Conservation (phyloP, 2,797 vertebrate genomes). For the Neoniphon sammara region DNA sequence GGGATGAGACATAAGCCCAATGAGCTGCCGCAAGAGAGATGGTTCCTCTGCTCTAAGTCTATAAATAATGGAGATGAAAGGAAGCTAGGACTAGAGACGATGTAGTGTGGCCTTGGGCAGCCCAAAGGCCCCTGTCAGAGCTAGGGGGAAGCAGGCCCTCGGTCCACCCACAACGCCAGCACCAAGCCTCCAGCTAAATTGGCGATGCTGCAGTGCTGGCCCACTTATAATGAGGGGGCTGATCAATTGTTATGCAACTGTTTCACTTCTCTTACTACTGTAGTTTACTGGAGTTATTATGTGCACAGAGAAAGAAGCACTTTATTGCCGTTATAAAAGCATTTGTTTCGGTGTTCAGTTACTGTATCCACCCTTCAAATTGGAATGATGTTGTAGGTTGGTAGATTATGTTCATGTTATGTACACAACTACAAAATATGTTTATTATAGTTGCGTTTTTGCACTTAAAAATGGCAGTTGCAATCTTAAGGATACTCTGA, state of each 20-base stretch:
- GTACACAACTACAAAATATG: background rate
- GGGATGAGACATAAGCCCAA: constrained; percentile 61
- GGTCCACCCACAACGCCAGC: constrained; percentile 64
- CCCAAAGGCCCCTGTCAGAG: constrained; percentile 76
- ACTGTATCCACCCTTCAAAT: constrained; percentile 12
- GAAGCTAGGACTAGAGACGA: constrained; percentile 70
- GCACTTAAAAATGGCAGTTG: background rate
- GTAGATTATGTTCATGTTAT: too few species aligned
- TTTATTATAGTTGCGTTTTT: background rate
- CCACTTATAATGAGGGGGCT: constrained; percentile 69
- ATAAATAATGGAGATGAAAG: constrained; percentile 81
- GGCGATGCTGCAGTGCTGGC: constrained; percentile 54
- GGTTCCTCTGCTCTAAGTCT: constrained; percentile 65
- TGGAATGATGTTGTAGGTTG: too few species aligned
- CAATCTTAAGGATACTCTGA: background rate
- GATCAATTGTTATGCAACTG: constrained; percentile 67
- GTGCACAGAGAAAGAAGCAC: constrained; percentile 16
- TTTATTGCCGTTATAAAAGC: constrained; percentile 14
- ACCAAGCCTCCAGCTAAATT: constrained; percentile 63
- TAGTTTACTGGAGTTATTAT: constrained; percentile 30
- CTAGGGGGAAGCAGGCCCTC: constrained; percentile 57
- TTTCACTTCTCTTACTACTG: constrained; percentile 44
- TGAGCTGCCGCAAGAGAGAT: constrained; percentile 67
- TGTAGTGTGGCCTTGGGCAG: constrained; percentile 74
- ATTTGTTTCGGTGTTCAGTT: constrained; percentile 25